Base-by-base conservation (phyloP, 1,140 invertebrate genomes). In the Ericerus pela region DNA sequence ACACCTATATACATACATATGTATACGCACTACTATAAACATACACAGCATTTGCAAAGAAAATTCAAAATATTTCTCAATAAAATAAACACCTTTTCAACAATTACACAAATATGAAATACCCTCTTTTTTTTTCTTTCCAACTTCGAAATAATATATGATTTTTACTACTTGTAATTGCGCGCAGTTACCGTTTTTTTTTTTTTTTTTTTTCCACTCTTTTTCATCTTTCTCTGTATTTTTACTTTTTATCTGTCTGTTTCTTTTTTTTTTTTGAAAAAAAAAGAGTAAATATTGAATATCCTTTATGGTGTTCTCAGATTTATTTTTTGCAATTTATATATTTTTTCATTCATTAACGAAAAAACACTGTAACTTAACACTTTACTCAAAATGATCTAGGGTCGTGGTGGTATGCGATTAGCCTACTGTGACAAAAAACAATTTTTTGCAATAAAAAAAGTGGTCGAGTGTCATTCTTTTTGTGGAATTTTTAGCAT, bases 381-480 rank as follows among this genome's bases (percentile, higher is more conserved):
- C 41, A 47, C 41, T 47, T 47, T 47, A 47, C 41, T 47, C 26
- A 47, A 47, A 47, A 24, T n/a, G n/a, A n/a, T n/a, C n/a, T n/a
- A n/a, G n/a, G n/a, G n/a, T n/a, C n/a, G n/a, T n/a, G n/a, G n/a
- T n/a, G n/a, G n/a, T n/a, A n/a, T n/a, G n/a, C n/a, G n/a, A n/a
- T n/a, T n/a, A n/a, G n/a, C n/a, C n/a, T n/a, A n/a, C n/a, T n/a
- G n/a, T n/a, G n/a, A n/a, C n/a, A n/a, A n/a, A n/a, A n/a, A n/a
- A n/a, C n/a, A n/a, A n/a, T n/a, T n/a, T n/a, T n/a, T 24, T 47
- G 20, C 26, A 10, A 18, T 41, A 47, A 22, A 47, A 47, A 47
- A 24, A 24, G 3, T 47, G n/a, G n/a, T n/a, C n/a, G n/a, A n/a
- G n/a, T n/a, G n/a, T n/a, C n/a, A n/a, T n/a, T n/a, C n/a, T n/a